Conservation (phyloP, 2,113 vertebrate species). For the Octodon degus region DNA sequence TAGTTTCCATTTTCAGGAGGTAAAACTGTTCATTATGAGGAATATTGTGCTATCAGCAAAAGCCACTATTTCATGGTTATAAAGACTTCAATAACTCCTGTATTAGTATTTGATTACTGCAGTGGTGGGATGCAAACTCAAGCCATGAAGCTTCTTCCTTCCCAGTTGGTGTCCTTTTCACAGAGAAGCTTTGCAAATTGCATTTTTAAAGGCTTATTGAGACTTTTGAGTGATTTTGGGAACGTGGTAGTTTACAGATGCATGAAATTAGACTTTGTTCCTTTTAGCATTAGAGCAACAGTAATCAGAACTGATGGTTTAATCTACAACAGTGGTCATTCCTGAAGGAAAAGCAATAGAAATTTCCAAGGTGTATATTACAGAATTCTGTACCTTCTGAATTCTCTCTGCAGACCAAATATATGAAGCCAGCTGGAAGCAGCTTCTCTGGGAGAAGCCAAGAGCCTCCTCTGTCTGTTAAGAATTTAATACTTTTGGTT, state of each 20-base stretch:
- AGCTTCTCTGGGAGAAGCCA: neutral
- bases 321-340: neutral
- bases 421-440: neutral
- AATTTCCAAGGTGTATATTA: neutral
- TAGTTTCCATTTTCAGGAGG: neutral
- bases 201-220: slow-evolving; percentile 69
- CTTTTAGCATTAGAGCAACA: neutral
- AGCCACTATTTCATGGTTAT: neutral
- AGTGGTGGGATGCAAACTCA: slow-evolving; percentile 6
- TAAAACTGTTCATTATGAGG: neutral
- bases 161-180: neutral
- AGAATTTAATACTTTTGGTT: neutral
- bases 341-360: neutral
- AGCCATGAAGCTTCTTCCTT: slow-evolving; percentile 51
- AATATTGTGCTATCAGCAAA: slow-evolving; percentile 25
- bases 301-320: neutral
- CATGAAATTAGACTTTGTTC: slow-evolving; percentile 60
- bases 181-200: slow-evolving; percentile 44
- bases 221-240: slow-evolving; percentile 45
- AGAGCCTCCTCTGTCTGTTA: neutral
- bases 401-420: neutral
- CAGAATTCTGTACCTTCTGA: neutral
- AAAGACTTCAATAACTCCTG: slow-evolving; percentile 11
- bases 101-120: slow-evolving; percentile 30
- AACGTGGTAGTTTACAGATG: neutral